phyloP scores from a whole-genome alignment of 2,113 vertebrate genomes.

The Eolophus roseicapilla region DNA sequence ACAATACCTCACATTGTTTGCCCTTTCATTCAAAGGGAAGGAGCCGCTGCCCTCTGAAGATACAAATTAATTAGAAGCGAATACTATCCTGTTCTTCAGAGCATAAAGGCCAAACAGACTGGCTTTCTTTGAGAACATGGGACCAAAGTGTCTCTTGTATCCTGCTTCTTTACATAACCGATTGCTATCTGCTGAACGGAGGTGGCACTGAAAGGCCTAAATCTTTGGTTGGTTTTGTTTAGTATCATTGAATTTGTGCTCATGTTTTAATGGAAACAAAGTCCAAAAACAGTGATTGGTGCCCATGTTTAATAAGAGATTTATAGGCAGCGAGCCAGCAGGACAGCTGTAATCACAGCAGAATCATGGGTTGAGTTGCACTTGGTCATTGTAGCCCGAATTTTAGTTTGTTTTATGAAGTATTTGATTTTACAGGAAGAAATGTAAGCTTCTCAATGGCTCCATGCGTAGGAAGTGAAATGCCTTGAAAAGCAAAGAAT shows the following conservation, averaged over 20 bases:
- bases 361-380: background rate
- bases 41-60: slow-evolving; percentile 63
- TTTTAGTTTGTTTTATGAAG: background rate
- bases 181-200: slow-evolving; percentile 9
- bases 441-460: background rate
- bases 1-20: slow-evolving; percentile 59
- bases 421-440: background rate
- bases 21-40: slow-evolving; percentile 44
- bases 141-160: slow-evolving; percentile 50
- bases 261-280: background rate
- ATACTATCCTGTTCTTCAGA: slow-evolving; percentile 45
- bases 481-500: background rate
- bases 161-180: slow-evolving; percentile 51
- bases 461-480: background rate
- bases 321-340: background rate
- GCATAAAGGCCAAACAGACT: slow-evolving; percentile 54
- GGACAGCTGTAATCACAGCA: background rate
- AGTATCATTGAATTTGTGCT: background rate
- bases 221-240: background rate
- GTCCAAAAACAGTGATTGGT: background rate
- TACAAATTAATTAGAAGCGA: slow-evolving; percentile 61
- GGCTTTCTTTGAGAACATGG: slow-evolving; percentile 52
- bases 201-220: background rate
- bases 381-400: background rate
- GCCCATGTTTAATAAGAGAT: background rate